A percentile compares a stretch with the other conserved stretches of the same genome.
Evolutionary conservation across 2,888 invertebrate genomes (phyloP).

Genomic region (Agrotis ipsilon): DNA sequence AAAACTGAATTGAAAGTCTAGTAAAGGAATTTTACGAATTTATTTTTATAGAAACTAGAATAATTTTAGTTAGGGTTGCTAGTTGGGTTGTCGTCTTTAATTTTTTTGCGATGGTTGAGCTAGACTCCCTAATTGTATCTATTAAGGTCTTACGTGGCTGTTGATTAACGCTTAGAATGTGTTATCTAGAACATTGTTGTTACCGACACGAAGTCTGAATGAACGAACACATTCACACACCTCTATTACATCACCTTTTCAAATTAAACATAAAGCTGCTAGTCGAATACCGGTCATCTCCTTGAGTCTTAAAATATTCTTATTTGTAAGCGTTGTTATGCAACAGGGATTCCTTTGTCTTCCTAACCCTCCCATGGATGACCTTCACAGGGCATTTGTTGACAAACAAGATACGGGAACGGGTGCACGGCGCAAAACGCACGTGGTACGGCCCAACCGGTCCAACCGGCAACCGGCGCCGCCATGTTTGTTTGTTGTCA

Average conservation of each 20-base stretch:
- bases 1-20: too few relatives aligned
- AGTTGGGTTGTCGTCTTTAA: background rate
- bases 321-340: slow-evolving; percentile 69
- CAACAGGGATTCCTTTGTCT: slow-evolving; percentile 83
- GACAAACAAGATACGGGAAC: slow-evolving; percentile 89
- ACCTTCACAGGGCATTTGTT: slow-evolving; percentile 90
- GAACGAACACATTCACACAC: slow-evolving; percentile 59
- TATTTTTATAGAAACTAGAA: background rate
- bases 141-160: background rate
- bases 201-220: slow-evolving; percentile 65
- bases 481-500: slow-evolving; percentile 91
- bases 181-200: slow-evolving; percentile 37
- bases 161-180: slow-evolving; percentile 6
- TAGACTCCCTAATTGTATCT: background rate
- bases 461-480: slow-evolving; percentile 87
- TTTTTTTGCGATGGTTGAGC: background rate
- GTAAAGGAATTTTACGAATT: background rate
- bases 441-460: slow-evolving; percentile 88
- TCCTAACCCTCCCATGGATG: slow-evolving; percentile 82
- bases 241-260: slow-evolving; percentile 70
- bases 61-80: too few relatives aligned
- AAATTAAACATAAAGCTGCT: slow-evolving; percentile 53
- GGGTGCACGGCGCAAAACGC: slow-evolving; percentile 83
- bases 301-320: slow-evolving; percentile 51
- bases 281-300: slow-evolving; percentile 48